Conservation (phyloP, 2,797 vertebrate genomes). For the Syncerus caffer region DNA sequence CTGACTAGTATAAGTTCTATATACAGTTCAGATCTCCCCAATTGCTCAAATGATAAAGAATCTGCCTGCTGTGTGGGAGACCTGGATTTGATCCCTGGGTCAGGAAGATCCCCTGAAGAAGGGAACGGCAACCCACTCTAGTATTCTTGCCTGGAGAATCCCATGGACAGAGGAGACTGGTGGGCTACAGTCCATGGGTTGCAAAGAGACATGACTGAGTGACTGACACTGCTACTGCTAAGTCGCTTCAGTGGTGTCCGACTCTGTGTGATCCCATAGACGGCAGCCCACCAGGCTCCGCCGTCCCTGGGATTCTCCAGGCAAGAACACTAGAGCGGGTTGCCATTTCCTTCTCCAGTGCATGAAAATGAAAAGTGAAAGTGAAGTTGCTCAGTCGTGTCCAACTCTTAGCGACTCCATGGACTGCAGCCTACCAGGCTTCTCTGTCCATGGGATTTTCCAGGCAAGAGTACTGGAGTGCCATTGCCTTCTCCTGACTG, state of each 20-base stretch:
- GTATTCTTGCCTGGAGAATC: neutral
- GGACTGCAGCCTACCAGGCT: too few relatives aligned
- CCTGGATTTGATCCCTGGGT: neutral
- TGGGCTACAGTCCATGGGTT: rapidly evolving
- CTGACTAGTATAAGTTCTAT: neutral
- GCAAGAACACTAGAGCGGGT: too few relatives aligned
- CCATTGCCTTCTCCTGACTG: neutral
- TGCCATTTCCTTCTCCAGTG: too few relatives aligned
- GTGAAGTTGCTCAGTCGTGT: too few relatives aligned
- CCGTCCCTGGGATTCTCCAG: too few relatives aligned
- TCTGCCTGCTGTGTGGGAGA: neutral
- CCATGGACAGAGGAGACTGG: neutral
- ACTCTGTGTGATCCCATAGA: too few relatives aligned
- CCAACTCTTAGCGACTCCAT: too few relatives aligned
- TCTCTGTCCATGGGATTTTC: too few relatives aligned
- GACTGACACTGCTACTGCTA: neutral
- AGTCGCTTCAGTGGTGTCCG: too few relatives aligned
- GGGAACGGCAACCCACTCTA: neutral
- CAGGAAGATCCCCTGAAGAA: neutral
- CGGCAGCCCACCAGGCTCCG: too few relatives aligned
- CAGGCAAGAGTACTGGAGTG: too few relatives aligned
- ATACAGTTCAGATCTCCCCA: neutral
- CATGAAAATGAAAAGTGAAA: too few relatives aligned
- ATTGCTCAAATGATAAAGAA: neutral
- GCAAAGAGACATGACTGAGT: neutral